Evolutionary conservation across 2,888 invertebrate species (phyloP).

Genomic region (Sipunculus nudus): DNA sequence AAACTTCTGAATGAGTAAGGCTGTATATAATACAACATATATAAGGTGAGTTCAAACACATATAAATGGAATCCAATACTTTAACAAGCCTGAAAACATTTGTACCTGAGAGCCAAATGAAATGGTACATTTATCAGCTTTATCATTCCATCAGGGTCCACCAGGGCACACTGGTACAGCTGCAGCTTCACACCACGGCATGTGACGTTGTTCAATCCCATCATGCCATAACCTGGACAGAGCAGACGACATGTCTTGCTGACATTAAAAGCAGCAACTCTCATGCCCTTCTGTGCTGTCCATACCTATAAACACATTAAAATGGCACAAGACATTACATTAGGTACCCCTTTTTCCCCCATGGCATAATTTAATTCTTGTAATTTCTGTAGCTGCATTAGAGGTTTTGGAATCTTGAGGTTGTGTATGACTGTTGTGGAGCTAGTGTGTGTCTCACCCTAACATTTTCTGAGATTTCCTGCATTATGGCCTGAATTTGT

Average conservation of each 20-base stretch:
- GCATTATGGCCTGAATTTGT: no score
- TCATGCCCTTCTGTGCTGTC: conserved; percentile 86
- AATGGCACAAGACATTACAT: background rate
- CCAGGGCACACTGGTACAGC: conserved; percentile 74
- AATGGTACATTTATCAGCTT: conserved; percentile 89
- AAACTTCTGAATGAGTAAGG: no score
- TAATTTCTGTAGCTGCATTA: no score
- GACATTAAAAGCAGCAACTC: conserved; percentile 90
- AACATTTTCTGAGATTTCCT: no score
- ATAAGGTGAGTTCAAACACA: no score
- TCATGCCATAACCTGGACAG: conserved; percentile 82
- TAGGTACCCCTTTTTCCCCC: background rate
- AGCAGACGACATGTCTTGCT: conserved; percentile 77
- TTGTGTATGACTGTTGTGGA: no score
- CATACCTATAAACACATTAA: conserved; percentile 72
- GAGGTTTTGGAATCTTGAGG: no score
- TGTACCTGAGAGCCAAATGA: conserved; percentile 79
- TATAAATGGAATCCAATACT: background rate
- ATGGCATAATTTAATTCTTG: background rate
- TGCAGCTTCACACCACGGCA: conserved; percentile 52
- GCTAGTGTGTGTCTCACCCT: no score
- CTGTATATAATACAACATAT: no score
- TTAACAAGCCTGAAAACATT: conserved; percentile 16
- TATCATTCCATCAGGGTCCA: conserved; percentile 84
- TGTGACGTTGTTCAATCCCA: conserved; percentile 76